Evolutionary conservation across 2,797 vertebrate species (phyloP).

Genomic region (Myiothlypis coronata): DNA sequence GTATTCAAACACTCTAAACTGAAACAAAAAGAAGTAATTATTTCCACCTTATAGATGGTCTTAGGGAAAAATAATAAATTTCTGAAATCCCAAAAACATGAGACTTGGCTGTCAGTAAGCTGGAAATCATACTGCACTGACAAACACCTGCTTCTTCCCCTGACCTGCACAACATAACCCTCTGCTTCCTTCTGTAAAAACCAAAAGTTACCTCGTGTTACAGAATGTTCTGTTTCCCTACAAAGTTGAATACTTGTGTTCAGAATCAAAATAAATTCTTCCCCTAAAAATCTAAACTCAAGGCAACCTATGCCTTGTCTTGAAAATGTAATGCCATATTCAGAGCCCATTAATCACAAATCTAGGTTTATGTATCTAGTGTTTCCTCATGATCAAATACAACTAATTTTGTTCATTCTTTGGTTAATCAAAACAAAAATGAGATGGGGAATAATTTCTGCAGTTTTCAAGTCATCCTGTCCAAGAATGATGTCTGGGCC

Average conservation of each 20-base stretch:
- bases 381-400: neutral
- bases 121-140: neutral
- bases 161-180: neutral
- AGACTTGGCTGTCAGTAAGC: neutral
- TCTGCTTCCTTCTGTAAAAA: neutral
- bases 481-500: neutral
- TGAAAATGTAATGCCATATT: neutral
- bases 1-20: neutral
- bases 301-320: neutral
- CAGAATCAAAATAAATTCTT: neutral
- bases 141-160: neutral
- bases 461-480: neutral
- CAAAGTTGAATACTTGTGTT: neutral
- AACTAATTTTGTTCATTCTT: neutral
- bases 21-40: neutral
- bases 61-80: neutral
- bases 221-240: neutral
- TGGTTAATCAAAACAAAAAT: neutral
- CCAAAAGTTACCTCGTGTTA: neutral
- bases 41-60: neutral
- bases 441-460: neutral
- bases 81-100: neutral
- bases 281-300: neutral
- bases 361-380: neutral
- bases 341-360: neutral